phyloP scores from a whole-genome alignment of 2,888 invertebrate species.

The Mythimna lalbum region DNA sequence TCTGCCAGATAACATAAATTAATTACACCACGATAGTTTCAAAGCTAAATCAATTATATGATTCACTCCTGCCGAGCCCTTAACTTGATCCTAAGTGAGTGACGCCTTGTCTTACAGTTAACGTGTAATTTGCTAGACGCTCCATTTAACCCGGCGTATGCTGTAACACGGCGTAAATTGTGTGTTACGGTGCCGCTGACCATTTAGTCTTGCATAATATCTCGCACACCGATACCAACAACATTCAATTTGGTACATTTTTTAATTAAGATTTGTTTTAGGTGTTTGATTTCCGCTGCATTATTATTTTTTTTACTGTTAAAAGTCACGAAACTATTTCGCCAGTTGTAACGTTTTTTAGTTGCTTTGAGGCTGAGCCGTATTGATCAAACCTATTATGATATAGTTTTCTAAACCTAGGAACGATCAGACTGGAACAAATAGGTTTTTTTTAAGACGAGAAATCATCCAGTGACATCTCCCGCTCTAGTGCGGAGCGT shows the following conservation, averaged over 20 bases:
- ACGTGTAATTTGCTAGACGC: slow-evolving; percentile 73
- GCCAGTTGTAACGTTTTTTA: slow-evolving; percentile 23
- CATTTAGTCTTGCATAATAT: slow-evolving; percentile 74
- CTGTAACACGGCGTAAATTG: slow-evolving; percentile 77
- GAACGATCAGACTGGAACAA: slow-evolving; percentile 1
- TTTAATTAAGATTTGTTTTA: slow-evolving; percentile 31
- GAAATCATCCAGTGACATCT: no score
- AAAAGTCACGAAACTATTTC: slow-evolving; percentile 25
- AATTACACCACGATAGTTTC: slow-evolving; percentile 5
- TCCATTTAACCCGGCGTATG: slow-evolving; percentile 72
- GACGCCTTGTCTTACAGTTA: slow-evolving; percentile 54
- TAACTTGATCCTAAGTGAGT: slow-evolving; percentile 13
- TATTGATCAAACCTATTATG: slow-evolving; percentile 6
- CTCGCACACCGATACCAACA: slow-evolving; percentile 46
- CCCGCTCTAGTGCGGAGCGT: no score
- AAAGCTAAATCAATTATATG: slow-evolving; percentile 21
- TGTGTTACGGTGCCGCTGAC: slow-evolving; percentile 75
- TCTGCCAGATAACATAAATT: slow-evolving; percentile 13
- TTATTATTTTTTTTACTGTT: neutral
- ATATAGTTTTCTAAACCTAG: slow-evolving; percentile 2
- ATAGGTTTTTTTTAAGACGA: neutral
- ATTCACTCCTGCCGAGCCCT: slow-evolving; percentile 29
- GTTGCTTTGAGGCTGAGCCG: slow-evolving; percentile 11
- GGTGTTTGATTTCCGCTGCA: slow-evolving; percentile 6
- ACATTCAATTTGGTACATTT: slow-evolving; percentile 18